Conservation (phyloP, 2,113 vertebrate genomes). For the Dinomys branickii region DNA sequence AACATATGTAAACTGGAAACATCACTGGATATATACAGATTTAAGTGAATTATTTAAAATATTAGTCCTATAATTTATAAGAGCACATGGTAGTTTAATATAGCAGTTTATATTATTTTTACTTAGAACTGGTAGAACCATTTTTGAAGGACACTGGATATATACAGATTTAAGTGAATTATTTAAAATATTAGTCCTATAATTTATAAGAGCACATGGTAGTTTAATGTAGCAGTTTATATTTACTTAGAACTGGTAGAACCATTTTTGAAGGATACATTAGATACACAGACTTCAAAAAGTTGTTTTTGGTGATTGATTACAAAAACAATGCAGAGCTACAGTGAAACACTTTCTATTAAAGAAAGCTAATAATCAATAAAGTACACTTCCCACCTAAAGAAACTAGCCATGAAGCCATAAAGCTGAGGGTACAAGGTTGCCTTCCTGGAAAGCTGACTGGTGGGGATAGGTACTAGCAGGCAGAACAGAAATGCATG, state of each 20-base stretch:
- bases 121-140: neutral
- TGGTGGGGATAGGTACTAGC: neutral
- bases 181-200: neutral
- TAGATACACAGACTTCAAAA: neutral
- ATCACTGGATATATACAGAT: neutral
- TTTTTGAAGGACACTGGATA: neutral
- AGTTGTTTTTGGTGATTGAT: neutral
- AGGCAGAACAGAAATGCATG: neutral
- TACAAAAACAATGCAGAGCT: constrained; percentile 1
- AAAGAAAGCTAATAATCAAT: constrained; percentile 19
- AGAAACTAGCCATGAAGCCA: neutral
- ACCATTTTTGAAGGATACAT: neutral
- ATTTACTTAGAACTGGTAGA: constrained; percentile 1
- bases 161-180: neutral
- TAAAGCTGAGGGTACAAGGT: neutral
- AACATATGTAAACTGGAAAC: constrained; percentile 2
- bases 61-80: neutral
- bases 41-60: neutral
- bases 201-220: neutral
- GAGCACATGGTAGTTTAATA: neutral
- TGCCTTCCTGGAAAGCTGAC: neutral
- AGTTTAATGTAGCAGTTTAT: neutral
- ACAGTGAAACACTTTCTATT: neutral
- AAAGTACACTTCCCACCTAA: neutral
- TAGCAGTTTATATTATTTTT: constrained; percentile 4